Conservation (phyloP, 2,888 invertebrate genomes). For the Drosophila cognata region DNA sequence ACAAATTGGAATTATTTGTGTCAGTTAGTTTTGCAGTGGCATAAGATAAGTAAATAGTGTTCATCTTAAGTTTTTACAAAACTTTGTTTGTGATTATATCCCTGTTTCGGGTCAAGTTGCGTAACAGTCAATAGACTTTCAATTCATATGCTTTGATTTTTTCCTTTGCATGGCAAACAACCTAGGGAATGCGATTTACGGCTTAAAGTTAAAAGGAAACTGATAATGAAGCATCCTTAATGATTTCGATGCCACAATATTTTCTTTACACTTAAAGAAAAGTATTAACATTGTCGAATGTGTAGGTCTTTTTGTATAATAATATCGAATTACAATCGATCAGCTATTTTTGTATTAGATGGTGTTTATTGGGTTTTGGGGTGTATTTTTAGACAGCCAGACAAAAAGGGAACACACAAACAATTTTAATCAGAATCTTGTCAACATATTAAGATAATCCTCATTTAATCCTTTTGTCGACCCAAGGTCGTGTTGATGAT, state of each 20-base stretch:
- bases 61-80: background rate
- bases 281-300: background rate
- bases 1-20: background rate
- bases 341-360: conserved; percentile 13
- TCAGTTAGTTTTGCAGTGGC: background rate
- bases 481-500: conserved; percentile 70
- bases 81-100: background rate
- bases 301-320: conserved; percentile 1
- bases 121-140: conserved; percentile 1
- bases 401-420: conserved; percentile 36
- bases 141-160: conserved; percentile 6
- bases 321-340: conserved; percentile 39
- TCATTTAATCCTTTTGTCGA: conserved; percentile 79
- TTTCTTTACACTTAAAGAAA: conserved; percentile 1
- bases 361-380: conserved; percentile 22
- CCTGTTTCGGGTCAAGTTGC: background rate
- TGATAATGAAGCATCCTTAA: background rate
- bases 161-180: background rate
- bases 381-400: conserved; percentile 12
- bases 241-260: background rate
- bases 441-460: conserved; percentile 81
- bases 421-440: conserved; percentile 75
- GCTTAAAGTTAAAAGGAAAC: background rate
- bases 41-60: background rate
- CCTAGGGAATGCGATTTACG: background rate